Conservation (phyloP, 2,113 vertebrate genomes). For the Phrynosoma platyrhinos region DNA sequence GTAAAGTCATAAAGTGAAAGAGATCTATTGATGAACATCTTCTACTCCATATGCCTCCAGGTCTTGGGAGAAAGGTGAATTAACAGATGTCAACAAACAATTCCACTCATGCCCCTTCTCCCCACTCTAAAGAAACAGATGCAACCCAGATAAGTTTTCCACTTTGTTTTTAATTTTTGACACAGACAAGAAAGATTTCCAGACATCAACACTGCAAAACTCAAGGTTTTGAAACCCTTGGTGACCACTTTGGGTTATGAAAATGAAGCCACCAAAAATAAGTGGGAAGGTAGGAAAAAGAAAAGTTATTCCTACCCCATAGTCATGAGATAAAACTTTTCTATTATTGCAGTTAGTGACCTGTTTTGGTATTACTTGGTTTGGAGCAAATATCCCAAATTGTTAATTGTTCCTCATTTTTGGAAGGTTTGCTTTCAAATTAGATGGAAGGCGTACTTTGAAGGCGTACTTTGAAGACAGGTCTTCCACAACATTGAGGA, state of each 20-base stretch:
- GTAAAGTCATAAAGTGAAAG: neutral
- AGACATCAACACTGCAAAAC: neutral
- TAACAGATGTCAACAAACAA: neutral
- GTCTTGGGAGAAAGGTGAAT: neutral
- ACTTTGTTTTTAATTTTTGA: slow-evolving; percentile 20
- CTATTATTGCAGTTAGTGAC: too few species aligned
- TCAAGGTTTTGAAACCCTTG: neutral
- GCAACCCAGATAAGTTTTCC: neutral
- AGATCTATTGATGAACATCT: neutral
- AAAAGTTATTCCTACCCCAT: too few species aligned
- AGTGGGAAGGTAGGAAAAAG: neutral
- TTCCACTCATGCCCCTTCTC: neutral
- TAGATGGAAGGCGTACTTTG: too few species aligned
- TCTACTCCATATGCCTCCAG: neutral
- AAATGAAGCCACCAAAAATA: neutral
- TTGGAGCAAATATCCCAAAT: too few species aligned
- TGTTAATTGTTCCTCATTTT: neutral
- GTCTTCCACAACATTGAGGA: neutral
- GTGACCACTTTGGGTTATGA: neutral
- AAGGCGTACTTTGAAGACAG: too few species aligned
- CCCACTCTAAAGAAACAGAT: neutral
- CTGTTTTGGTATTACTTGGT: too few species aligned
- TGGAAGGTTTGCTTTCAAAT: neutral
- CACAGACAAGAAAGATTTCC: slow-evolving; percentile 5
- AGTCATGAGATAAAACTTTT: too few species aligned